Conservation (phyloP, 2,888 invertebrate genomes). For the Erpobdella octoculata region DNA sequence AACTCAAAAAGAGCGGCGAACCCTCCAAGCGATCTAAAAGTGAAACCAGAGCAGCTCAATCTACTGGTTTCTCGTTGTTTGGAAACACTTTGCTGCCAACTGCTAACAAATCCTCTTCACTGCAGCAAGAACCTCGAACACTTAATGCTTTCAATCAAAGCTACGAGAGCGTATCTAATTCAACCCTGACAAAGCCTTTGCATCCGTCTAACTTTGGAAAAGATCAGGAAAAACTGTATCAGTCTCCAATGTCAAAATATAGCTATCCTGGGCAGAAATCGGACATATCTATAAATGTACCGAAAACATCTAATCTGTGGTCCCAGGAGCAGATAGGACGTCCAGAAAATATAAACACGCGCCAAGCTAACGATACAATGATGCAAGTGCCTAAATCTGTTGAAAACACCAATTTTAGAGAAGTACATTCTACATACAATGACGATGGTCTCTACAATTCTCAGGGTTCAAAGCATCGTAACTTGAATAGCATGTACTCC, state of each 20-base stretch:
- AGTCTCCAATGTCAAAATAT: background rate
- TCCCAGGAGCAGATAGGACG: too few species aligned
- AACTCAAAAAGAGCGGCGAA: background rate
- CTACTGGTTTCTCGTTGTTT: background rate
- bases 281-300: background rate
- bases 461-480: background rate
- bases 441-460: background rate
- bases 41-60: constrained; percentile 1
- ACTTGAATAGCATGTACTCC: too few species aligned
- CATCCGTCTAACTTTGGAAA: background rate
- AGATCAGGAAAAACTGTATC: background rate
- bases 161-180: constrained; percentile 3
- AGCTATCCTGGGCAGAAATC: background rate
- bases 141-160: background rate
- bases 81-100: background rate
- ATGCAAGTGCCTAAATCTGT: background rate
- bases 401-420: background rate
- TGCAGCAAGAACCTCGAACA: background rate
- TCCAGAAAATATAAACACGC: too few species aligned
- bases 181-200: background rate
- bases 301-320: background rate
- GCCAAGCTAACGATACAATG: background rate
- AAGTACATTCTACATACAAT: too few species aligned
- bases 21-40: constrained; percentile 16
- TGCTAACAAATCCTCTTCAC: background rate